Evolutionary conservation across 1,140 invertebrate species (phyloP).

Genomic region (Aphis gossypii): DNA sequence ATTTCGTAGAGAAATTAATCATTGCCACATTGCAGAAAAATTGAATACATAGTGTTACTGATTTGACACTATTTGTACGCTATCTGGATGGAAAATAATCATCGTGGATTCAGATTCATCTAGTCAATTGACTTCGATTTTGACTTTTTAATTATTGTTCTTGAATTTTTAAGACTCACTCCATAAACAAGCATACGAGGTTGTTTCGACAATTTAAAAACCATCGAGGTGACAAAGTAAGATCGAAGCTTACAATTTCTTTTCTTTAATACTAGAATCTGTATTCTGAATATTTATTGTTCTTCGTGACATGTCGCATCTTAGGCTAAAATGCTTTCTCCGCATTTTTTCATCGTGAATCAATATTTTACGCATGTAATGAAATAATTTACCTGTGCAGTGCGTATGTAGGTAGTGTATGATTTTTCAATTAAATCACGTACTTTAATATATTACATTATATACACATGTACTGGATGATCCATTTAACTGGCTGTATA

Average conservation of each 20-base stretch:
- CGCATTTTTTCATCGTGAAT: not conserved
- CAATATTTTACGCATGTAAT: not conserved
- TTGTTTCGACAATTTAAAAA: not conserved
- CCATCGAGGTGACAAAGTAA: not conserved
- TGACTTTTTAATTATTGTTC: not conserved
- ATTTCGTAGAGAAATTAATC: not conserved
- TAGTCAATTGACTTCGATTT: not conserved
- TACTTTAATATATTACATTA: not conserved
- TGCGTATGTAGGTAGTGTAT: not conserved
- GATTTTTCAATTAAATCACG: conserved; percentile 4
- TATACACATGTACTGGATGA: too few relatives aligned
- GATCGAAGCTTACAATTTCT: not conserved
- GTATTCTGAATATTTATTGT: not conserved
- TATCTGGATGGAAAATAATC: not conserved
- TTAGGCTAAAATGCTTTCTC: not conserved
- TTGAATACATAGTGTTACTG: not conserved
- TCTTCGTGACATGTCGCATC: not conserved
- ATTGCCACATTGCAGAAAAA: not conserved
- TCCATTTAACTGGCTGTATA: not conserved
- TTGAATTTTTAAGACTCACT: not conserved
- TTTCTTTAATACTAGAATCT: too few relatives aligned
- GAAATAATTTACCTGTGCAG: not conserved
- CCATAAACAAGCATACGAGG: not conserved
- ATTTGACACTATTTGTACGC: not conserved
- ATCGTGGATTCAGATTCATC: not conserved